Base-by-base conservation (phyloP, 2,113 vertebrate species). In the Narcine bancroftii region DNA sequence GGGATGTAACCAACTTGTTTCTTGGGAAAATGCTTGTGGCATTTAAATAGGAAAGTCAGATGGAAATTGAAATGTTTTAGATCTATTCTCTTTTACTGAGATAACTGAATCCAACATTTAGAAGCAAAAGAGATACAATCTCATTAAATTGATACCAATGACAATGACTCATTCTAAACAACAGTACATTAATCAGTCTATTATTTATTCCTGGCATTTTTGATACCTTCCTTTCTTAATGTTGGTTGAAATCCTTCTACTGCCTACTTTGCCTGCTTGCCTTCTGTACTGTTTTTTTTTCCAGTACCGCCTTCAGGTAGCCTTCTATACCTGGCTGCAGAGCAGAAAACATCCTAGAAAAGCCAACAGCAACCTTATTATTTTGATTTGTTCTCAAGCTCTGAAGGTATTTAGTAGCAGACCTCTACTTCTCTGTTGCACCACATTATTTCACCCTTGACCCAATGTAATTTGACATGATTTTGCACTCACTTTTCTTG, bases 41-140 rank as follows among this genome's bases (percentile, higher is more conserved):
- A 66, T 66, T 91, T 91, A 91, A 91, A 91, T 91, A 39, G 19
- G 39, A 69, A 69, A 91, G 65, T 24, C 87, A 91, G 87, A 91
- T 91, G 87, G 63, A 91, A 66, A 91, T 91, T 91, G 63, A 36
- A 69, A 91, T 91, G 87, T 45, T 91, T 91, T 91, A 45, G 87
- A 69, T 19, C 9, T 24, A 45, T 91, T 91, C 69, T 11, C 36
- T 45, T 91, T 91, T 47, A 69, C 69, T 69, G 60, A 69, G 63
- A 69, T 69, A 91, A 69, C 36, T 89, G 85, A 89, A 89, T 42
- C n/a, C 36, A 89, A 89, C 21, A 45, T 29, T 66, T 45, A 11
- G 39, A 45, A 69, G 24, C 63, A 69, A 17, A 24, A 69, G 19
- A 47, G 39, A 42, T 91, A 29, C 24, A 91, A 15, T 9, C 87